Base-by-base conservation (phyloP, 2,797 vertebrate species). In the Pipistrellus pipistrellus region DNA sequence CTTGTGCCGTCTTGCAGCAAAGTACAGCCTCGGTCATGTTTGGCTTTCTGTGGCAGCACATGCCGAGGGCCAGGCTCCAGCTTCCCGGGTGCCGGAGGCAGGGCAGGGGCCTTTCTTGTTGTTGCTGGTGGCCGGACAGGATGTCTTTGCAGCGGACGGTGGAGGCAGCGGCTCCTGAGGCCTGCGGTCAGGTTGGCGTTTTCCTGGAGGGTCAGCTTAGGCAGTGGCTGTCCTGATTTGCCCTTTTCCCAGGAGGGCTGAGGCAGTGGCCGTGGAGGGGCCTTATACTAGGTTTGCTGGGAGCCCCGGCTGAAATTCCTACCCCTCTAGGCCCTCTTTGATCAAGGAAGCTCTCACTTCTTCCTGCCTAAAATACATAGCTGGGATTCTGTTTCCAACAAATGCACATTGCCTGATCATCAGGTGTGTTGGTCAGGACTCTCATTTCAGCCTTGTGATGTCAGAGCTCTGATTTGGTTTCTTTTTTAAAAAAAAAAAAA, bases 21-120 rank as follows among this genome's bases (percentile, higher is more conserved):
- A 84, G 18, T 35, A 2, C 20, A 8, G n/a, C 35, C 6, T 0
- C 20, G 20, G 68, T 6, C 3, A 1, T 2, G 8, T 30, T 14
- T 38, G 85, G 76, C 64, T 66, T 11, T 80, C 69, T 44, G 8
- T 8, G 27, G 25, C 0, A 1, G 68, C 27, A 0, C 53, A 35
- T 5, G 27, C 3, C 4, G 57, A 66, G 44, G 13, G 20, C 14
- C 1, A 0, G 57, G 10, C 9, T 13, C 66, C 5, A 46, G 78
- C 27, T 38, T 83, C 81, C 77, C 44, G 55, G 32, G 25, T 23
- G 38, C 75, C 7, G 2, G 81, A 46, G 11, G 10, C 12, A n/a
- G 20, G 51, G 32, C 38, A 1, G 6, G 14, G 77, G 78, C 8
- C 21, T 12, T 14, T 44, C 14, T 6, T 4, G 27, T 38, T 20